A percentile compares a stretch with the other conserved stretches of the same genome.
phyloP scores from a whole-genome alignment of 2,888 invertebrate genomes.

The Punctoribates punctum region DNA sequence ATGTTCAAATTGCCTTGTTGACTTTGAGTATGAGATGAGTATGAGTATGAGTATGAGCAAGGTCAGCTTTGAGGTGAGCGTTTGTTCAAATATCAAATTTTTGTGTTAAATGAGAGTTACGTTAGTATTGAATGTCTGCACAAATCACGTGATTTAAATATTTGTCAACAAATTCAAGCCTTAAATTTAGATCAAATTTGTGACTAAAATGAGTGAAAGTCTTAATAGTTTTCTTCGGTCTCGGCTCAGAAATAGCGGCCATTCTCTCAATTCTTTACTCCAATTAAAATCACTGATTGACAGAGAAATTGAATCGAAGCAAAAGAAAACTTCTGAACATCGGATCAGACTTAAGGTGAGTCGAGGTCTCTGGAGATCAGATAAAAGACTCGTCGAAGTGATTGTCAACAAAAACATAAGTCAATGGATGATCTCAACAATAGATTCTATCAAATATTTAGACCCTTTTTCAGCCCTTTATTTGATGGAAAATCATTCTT shows the following conservation, averaged over 20 bases:
- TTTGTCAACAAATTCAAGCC: too few species aligned
- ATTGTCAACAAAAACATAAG: conserved; percentile 19
- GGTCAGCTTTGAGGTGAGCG: too few species aligned
- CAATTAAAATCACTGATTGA: background rate
- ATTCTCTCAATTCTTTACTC: background rate
- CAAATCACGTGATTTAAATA: too few species aligned
- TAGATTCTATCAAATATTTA: conserved; percentile 5
- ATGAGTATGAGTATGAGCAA: too few species aligned
- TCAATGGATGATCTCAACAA: conserved; percentile 2
- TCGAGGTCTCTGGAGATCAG: conserved; percentile 34
- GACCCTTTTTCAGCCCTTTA: conserved; percentile 39
- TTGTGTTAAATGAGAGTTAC: too few species aligned
- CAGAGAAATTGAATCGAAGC: background rate
- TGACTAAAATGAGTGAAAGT: background rate
- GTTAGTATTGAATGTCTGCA: too few species aligned
- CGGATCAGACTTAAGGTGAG: conserved; percentile 17
- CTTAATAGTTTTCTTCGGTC: background rate
- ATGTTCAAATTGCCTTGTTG: too few species aligned
- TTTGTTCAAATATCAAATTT: too few species aligned
- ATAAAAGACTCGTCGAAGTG: conserved; percentile 16
- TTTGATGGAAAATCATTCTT: conserved; percentile 32
- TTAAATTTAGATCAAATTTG: too few species aligned
- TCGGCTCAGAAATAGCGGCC: background rate
- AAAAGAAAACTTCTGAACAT: background rate
- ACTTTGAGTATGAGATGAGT: too few species aligned